A percentile compares a stretch with the other conserved stretches of the same genome.
Conservation (phyloP, 2,888 invertebrate genomes). For the Oligia latruncula region DNA sequence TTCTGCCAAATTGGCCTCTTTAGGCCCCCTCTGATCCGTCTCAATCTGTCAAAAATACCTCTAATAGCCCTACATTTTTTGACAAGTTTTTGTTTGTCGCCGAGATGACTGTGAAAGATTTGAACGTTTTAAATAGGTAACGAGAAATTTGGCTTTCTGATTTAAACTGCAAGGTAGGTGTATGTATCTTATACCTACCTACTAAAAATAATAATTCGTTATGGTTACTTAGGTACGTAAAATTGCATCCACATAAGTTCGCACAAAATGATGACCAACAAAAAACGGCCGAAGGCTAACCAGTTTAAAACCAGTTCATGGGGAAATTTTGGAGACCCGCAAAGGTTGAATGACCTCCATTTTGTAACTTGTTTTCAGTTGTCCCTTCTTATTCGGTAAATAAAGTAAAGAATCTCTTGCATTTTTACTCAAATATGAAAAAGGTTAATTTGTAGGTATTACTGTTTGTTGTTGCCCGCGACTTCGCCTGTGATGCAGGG, state of each 20-base stretch:
- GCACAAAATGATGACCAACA: slow-evolving; percentile 2
- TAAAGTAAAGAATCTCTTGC: not conserved
- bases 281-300: slow-evolving; percentile 18
- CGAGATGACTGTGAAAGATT: too few species aligned
- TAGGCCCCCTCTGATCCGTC: too few species aligned
- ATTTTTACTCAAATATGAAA: not conserved
- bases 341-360: slow-evolving; percentile 53
- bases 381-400: not conserved
- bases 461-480: not conserved
- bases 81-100: too few species aligned
- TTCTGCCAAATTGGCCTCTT: too few species aligned
- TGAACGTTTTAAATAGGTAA: too few species aligned
- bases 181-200: not conserved
- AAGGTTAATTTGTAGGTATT: not conserved
- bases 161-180: not conserved
- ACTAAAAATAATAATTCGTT: not conserved
- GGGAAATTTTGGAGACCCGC: slow-evolving; percentile 26
- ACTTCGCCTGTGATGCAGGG: not conserved
- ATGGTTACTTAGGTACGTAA: not conserved
- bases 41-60: too few species aligned
- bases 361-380: slow-evolving; percentile 28
- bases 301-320: slow-evolving; percentile 30
- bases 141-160: too few species aligned
- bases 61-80: too few species aligned
- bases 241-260: slow-evolving; percentile 5